Percentiles rank a stretch among this genome's conserved stretches.
Evolutionary conservation across 2,113 vertebrate species (phyloP).

Genomic region (Barbus barbus): DNA sequence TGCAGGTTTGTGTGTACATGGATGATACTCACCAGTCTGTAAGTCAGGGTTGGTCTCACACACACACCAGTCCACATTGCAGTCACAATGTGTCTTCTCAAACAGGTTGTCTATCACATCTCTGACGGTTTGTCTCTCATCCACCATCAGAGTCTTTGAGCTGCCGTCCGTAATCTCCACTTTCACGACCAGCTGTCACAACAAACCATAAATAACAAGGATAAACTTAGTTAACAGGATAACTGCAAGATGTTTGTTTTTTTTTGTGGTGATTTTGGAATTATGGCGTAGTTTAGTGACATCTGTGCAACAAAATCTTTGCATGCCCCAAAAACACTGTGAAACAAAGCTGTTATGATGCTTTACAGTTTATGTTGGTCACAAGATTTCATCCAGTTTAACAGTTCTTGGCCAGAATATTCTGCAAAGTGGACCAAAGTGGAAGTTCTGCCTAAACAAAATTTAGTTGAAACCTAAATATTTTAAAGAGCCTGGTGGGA

Average conservation of each 20-base stretch:
- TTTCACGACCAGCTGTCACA: slow-evolving; percentile 88
- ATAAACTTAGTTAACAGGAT: neutral
- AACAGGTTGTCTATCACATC: slow-evolving; percentile 92
- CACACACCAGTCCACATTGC: slow-evolving; percentile 88
- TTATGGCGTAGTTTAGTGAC: neutral
- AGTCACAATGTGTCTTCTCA: slow-evolving; percentile 95
- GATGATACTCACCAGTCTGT: slow-evolving; percentile 84
- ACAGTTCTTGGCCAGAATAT: neutral
- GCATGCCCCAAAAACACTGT: neutral
- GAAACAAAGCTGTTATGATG: neutral
- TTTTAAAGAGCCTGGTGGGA: no score
- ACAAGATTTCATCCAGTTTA: neutral
- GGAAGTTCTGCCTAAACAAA: neutral
- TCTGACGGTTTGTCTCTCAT: slow-evolving; percentile 87
- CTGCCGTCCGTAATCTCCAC: slow-evolving; percentile 90
- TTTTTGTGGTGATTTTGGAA: neutral
- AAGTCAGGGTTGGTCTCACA: slow-evolving; percentile 90
- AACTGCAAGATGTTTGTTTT: no score
- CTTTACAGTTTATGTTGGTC: neutral
- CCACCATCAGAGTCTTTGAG: slow-evolving; percentile 95
- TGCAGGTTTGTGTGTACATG: slow-evolving; percentile 22
- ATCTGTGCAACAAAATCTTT: neutral
- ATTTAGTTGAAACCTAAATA: no score
- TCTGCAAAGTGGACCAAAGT: neutral
- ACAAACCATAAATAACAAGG: neutral